These are phyloP conservation scores for Chrysaora quinquecirrha DNA, from an alignment of 30 jellyfish, hydroid and myxozoan genomes.

Conservation along the genomic window DNA sequence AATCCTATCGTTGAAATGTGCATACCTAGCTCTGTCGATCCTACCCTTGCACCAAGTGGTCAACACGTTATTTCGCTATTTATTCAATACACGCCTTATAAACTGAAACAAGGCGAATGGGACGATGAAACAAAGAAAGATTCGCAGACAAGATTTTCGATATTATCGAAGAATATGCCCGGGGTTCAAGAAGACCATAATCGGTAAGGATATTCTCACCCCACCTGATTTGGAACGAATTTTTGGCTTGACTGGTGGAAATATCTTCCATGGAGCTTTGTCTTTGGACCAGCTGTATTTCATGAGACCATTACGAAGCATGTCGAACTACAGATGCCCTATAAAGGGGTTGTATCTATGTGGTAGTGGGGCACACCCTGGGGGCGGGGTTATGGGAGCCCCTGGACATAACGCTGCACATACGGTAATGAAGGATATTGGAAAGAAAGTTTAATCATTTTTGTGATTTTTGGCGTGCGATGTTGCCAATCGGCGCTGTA, in stretches of 20 bases:
- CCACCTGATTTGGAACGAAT: conserved; percentile 64
- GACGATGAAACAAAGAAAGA: conserved; percentile 49
- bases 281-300: conserved; percentile 56
- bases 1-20: conserved; percentile 66
- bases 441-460: conserved; percentile 37
- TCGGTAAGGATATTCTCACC: conserved; percentile 49
- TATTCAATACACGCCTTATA: conserved; percentile 61
- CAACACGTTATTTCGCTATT: conserved; percentile 43
- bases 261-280: conserved; percentile 64
- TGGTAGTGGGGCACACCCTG: conserved; percentile 72
- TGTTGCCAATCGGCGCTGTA: too few species aligned
- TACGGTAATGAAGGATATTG: conserved; percentile 19
- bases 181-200: conserved; percentile 42
- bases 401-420: conserved; percentile 67
- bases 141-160: conserved; percentile 55
- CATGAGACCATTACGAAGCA: conserved; percentile 48
- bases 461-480: too few species aligned
- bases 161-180: conserved; percentile 59
- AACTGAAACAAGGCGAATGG: conserved; percentile 50
- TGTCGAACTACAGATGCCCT: conserved; percentile 51
- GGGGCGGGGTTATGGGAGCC: conserved; percentile 73
- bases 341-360: conserved; percentile 54
- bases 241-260: conserved; percentile 65
- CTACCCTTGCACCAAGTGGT: conserved; percentile 50
- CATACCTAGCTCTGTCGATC: conserved; percentile 59